Percentiles rank a stretch among this genome's conserved stretches.
Evolutionary conservation across 2,113 vertebrate genomes (phyloP).

Genomic region (Calyptommatus sinebrachiatus): DNA sequence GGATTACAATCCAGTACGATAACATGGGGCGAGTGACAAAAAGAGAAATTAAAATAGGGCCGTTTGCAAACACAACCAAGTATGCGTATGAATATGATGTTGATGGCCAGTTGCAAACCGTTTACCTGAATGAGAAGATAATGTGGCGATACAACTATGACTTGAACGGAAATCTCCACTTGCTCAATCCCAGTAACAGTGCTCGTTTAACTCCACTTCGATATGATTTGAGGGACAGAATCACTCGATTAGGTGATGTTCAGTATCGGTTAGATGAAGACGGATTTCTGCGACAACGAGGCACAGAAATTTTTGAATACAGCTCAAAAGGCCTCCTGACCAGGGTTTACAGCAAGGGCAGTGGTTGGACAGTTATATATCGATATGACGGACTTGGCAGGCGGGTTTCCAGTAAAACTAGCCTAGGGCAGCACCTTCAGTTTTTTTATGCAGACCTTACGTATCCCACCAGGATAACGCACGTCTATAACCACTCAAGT

Average conservation of each 20-base stretch:
- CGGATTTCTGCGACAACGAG: constrained; percentile 91
- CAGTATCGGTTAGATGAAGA: constrained; percentile 96
- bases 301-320: constrained; percentile 94
- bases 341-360: constrained; percentile 93
- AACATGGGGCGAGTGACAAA: constrained; percentile 90
- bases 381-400: constrained; percentile 93
- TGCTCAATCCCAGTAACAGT: constrained; percentile 90
- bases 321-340: constrained; percentile 95
- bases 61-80: constrained; percentile 97
- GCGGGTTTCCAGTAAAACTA: constrained; percentile 91
- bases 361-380: constrained; percentile 91
- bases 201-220: constrained; percentile 87
- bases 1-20: constrained; percentile 97
- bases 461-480: constrained; percentile 91
- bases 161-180: constrained; percentile 94
- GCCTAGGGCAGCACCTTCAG: constrained; percentile 90
- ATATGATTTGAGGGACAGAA: constrained; percentile 92
- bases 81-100: constrained; percentile 94
- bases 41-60: constrained; percentile 95
- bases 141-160: constrained; percentile 98
- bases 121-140: constrained; percentile 93
- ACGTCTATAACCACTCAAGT: constrained; percentile 96
- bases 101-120: constrained; percentile 93
- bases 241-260: constrained; percentile 95
- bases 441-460: constrained; percentile 96